Evolutionary conservation across 1,140 invertebrate species (phyloP).

Genomic region (Hypothenemus hampei): DNA sequence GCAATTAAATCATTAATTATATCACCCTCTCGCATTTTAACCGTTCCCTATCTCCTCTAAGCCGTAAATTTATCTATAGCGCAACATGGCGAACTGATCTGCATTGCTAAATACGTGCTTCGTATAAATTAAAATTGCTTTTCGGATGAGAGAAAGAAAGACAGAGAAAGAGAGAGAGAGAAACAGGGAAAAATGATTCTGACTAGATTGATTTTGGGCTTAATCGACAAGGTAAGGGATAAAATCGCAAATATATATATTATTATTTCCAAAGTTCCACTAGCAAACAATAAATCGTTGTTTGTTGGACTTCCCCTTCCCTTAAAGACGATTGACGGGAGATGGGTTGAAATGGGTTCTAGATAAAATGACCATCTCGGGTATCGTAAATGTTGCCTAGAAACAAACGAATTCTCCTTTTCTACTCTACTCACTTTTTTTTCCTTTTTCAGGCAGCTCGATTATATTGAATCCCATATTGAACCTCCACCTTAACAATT

Average conservation of each 20-base stretch:
- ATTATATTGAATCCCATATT: neutral
- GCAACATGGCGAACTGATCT: constrained; percentile 10
- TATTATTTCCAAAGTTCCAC: neutral
- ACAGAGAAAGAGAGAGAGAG: too few relatives aligned
- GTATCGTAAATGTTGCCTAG: constrained; percentile 32
- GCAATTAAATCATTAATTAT: constrained; percentile 18
- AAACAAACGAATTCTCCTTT: constrained; percentile 25
- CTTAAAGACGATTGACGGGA: constrained; percentile 25
- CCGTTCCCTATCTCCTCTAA: neutral
- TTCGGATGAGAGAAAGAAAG: too few relatives aligned
- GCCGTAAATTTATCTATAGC: constrained; percentile 11
- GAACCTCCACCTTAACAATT: constrained; percentile 16
- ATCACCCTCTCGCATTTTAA: neutral
- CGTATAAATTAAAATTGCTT: constrained; percentile 9
- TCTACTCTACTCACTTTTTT: too few relatives aligned
- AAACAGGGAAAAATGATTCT: too few relatives aligned
- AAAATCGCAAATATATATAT: neutral
- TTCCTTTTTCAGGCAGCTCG: constrained; percentile 7
- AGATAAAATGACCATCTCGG: constrained; percentile 30
- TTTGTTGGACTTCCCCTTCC: constrained; percentile 11
- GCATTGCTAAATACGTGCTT: constrained; percentile 9
- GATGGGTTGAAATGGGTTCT: constrained; percentile 31
- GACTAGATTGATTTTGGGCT: constrained; percentile 3
- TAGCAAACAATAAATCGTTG: constrained; percentile 13
- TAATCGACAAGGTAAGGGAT: neutral